Evolutionary conservation across 2,113 vertebrate species (phyloP).

Genomic region (Ellobius talpinus): DNA sequence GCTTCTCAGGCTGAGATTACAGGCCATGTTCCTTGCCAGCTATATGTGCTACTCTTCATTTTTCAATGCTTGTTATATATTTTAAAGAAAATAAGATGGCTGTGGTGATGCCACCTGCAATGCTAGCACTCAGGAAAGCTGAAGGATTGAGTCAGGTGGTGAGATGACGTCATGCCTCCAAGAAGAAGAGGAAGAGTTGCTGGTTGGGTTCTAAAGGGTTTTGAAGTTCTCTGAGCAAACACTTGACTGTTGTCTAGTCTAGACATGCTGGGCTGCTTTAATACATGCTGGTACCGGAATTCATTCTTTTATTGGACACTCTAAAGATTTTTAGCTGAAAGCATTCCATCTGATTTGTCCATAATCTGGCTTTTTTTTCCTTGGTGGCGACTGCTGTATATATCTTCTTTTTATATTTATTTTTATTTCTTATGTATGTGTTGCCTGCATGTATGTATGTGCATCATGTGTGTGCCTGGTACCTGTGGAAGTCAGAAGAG

Average conservation of each 20-base stretch:
- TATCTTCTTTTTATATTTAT: not conserved
- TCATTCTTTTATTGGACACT: conserved; percentile 10
- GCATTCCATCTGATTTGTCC: not conserved
- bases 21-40: not conserved
- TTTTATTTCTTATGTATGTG: not conserved
- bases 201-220: not conserved
- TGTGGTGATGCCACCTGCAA: not conserved
- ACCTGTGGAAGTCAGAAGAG: not conserved
- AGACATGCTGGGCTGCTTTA: conserved; percentile 11
- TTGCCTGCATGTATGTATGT: not conserved
- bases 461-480: not conserved
- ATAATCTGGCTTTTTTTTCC: not conserved
- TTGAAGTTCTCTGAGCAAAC: conserved; percentile 37
- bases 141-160: not conserved
- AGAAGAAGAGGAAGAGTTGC: not conserved
- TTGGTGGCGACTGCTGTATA: not conserved
- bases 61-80: conserved; percentile 2
- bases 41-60: not conserved
- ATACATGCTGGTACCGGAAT: not conserved
- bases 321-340: conserved; percentile 24
- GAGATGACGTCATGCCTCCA: not conserved
- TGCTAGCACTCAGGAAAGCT: not conserved
- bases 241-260: not conserved
- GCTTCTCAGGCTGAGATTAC: not conserved
- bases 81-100: not conserved